A percentile compares a stretch with the other conserved stretches of the same genome.
These are phyloP conservation scores for Rhabdomys pumilio DNA, from an alignment of 2,797 vertebrate species.

Conservation along the genomic window DNA sequence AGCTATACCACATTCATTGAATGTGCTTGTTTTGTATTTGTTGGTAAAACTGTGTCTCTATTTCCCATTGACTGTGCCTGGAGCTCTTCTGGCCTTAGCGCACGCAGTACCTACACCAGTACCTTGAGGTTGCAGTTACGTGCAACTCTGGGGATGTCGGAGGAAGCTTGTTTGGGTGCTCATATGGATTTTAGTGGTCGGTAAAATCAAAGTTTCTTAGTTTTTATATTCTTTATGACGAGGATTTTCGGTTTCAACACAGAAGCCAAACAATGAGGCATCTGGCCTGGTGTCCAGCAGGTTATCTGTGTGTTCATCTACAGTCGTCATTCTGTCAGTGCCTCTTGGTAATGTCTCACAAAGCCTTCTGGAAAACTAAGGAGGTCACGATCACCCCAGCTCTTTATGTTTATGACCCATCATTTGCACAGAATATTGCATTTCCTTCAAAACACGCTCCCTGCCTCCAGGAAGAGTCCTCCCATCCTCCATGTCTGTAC, in stretches of 20 bases:
- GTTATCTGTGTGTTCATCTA: constrained; percentile 24
- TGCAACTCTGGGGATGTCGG: not conserved
- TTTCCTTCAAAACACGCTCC: constrained; percentile 53
- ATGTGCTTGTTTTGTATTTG: not conserved
- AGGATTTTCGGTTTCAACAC: constrained; percentile 60
- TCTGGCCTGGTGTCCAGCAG: constrained; percentile 7
- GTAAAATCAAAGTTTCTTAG: not conserved
- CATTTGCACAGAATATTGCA: constrained; percentile 59
- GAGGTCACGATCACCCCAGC: constrained; percentile 27
- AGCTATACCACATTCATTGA: not conserved
- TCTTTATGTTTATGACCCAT: constrained; percentile 50
- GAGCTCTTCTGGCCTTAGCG: not conserved
- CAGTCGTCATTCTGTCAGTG: constrained; percentile 5
- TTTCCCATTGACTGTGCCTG: not conserved
- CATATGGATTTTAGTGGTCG: not conserved
- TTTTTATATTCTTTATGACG: constrained; percentile 52
- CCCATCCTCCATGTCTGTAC: not conserved
- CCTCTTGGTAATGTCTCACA: constrained; percentile 24
- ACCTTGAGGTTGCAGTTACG: not conserved
- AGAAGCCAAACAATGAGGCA: constrained; percentile 32
- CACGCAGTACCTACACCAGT: not conserved
- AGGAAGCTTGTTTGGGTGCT: not conserved
- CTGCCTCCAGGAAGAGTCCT: constrained; percentile 3
- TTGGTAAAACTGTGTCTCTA: not conserved
- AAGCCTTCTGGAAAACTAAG: constrained; percentile 42